These are phyloP conservation scores for Hermetia illucens DNA, from an alignment of 1,140 invertebrate species.

Conservation along the genomic window DNA sequence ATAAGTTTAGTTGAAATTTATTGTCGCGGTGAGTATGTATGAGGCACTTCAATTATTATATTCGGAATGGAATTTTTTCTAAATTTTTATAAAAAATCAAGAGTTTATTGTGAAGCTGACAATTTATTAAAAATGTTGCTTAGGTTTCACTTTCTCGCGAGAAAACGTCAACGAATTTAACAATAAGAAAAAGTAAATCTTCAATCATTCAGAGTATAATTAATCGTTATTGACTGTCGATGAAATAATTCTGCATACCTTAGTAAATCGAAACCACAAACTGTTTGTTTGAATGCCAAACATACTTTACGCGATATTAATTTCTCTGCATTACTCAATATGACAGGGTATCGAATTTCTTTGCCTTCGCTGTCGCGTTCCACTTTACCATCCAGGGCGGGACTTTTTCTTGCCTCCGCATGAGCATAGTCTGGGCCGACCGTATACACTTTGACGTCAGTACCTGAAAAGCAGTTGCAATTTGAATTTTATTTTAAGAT, in stretches of 20 bases:
- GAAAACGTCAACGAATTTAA: too few relatives aligned
- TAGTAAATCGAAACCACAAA: slow-evolving; percentile 97
- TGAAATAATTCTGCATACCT: slow-evolving; percentile 38
- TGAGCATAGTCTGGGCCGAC: slow-evolving; percentile 96
- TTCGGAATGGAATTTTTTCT: too few relatives aligned
- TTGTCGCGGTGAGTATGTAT: too few relatives aligned
- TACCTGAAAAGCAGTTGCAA: slow-evolving; percentile 36
- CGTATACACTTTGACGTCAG: slow-evolving; percentile 46
- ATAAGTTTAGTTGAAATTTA: too few relatives aligned
- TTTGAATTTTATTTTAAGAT: neutral
- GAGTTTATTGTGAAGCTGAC: too few relatives aligned
- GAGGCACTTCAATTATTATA: too few relatives aligned
- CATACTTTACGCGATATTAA: slow-evolving; percentile 98
- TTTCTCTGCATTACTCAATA: slow-evolving; percentile 95
- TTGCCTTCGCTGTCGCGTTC: slow-evolving; percentile 97
- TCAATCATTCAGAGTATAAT: too few relatives aligned
- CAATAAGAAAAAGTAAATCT: too few relatives aligned
- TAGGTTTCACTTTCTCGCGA: too few relatives aligned
- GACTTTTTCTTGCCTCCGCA: slow-evolving; percentile 96
- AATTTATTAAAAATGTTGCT: too few relatives aligned
- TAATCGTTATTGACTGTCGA: too few relatives aligned
- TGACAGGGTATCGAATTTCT: slow-evolving; percentile 97
- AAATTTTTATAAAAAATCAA: too few relatives aligned
- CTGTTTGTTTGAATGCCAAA: slow-evolving; percentile 96
- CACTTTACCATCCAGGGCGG: slow-evolving; percentile 95